Base-by-base conservation (phyloP, 2,888 invertebrate species). In the Hypsopygia costalis region DNA sequence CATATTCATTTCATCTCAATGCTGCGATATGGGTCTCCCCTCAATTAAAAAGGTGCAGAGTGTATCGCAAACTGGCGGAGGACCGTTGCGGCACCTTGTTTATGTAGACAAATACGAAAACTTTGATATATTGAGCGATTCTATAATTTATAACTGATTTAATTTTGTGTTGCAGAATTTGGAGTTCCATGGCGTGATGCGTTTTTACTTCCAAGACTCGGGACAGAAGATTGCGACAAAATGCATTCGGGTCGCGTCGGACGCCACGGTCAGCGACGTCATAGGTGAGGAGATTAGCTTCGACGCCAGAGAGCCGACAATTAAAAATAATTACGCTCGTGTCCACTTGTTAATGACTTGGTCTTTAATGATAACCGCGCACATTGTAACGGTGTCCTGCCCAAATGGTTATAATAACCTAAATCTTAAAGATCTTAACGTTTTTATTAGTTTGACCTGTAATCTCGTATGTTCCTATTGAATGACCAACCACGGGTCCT, bases 101-200 rank as follows among this genome's bases (percentile, higher is more conserved):
- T n/a, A n/a, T n/a, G n/a, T n/a, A n/a, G n/a, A n/a, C n/a, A n/a
- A n/a, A n/a, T n/a, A n/a, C n/a, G n/a, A n/a, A n/a, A n/a, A n/a
- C n/a, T n/a, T n/a, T n/a, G n/a, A n/a, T n/a, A n/a, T n/a, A n/a
- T n/a, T n/a, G n/a, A n/a, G n/a, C n/a, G n/a, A n/a, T n/a, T n/a
- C n/a, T n/a, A n/a, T n/a, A n/a, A n/a, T n/a, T n/a, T n/a, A n/a
- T n/a, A n/a, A n/a, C n/a, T n/a, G n/a, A n/a, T n/a, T n/a, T n/a
- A n/a, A n/a, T n/a, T 16, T 12, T 27, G n/a, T 11, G 21, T 90
- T 91, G 25, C 90, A 98, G 98, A 96, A 97, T 68, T 91, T 98
- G 85, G 98, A 99, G 82, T 99, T 99, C 86, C 98, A 98, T 87
- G 99, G 99, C 34, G 99, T 99, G 46, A 99, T 99, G 97, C 93